Conservation (phyloP, 1,140 invertebrate species). For the Zaprionus camerounensis region DNA sequence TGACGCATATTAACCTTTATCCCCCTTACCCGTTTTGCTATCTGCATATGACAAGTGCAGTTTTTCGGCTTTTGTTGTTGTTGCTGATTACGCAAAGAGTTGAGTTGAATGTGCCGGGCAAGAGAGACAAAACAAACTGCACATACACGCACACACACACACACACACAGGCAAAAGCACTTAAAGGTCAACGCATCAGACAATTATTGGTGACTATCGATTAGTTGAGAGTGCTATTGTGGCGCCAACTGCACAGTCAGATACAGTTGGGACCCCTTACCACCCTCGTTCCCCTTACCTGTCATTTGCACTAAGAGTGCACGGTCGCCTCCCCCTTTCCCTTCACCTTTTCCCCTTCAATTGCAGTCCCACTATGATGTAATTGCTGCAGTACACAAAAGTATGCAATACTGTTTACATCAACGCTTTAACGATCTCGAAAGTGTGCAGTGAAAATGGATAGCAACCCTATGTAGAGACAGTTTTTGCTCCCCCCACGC, state of each 20-base stretch:
- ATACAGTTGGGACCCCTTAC: too few species aligned
- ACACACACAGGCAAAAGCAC: not conserved
- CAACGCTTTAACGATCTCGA: not conserved
- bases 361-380: constrained; percentile 48
- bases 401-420: constrained; percentile 31
- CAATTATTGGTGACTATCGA: constrained; percentile 52
- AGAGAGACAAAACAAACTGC: not conserved
- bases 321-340: too few species aligned
- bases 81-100: constrained; percentile 34
- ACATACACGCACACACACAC: not conserved
- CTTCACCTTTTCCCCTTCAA: too few species aligned
- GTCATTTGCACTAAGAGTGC: constrained; percentile 56
- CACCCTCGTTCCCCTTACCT: constrained; percentile 15
- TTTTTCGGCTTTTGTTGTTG: not conserved
- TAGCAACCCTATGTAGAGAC: too few species aligned
- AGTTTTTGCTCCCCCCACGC: too few species aligned
- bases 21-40: not conserved
- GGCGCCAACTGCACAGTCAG: not conserved
- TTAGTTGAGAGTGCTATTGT: constrained; percentile 52
- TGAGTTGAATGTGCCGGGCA: not conserved
- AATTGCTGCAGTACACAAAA: constrained; percentile 43
- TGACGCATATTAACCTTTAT: not conserved
- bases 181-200: constrained; percentile 38
- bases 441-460: too few species aligned
- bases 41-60: not conserved